Evolutionary conservation across 2,113 vertebrate genomes (phyloP).

Genomic region (Picathartes gymnocephalus): DNA sequence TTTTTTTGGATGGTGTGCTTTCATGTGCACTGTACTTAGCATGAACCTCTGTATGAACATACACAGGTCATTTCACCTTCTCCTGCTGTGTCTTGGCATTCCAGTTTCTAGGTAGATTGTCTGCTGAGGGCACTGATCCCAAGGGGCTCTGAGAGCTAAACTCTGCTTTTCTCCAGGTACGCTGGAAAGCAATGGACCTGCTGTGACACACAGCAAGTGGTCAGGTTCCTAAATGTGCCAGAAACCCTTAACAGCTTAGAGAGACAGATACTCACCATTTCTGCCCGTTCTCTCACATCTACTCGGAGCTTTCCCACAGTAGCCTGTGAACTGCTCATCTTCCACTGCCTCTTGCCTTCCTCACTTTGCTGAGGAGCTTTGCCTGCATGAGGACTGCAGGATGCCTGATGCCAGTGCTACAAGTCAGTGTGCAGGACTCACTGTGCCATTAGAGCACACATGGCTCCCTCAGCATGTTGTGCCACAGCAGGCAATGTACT

Average conservation of each 20-base stretch:
- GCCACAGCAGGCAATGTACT: constrained; percentile 4
- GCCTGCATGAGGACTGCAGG: neutral
- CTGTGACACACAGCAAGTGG: neutral
- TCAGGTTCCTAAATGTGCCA: neutral
- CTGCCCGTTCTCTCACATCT: neutral
- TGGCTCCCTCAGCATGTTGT: neutral
- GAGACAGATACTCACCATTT: neutral
- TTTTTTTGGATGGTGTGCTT: neutral
- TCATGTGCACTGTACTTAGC: neutral
- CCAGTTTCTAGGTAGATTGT: neutral
- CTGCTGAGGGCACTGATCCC: neutral
- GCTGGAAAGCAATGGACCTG: neutral
- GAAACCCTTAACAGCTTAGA: neutral
- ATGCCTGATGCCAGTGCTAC: neutral
- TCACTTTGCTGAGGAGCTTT: neutral
- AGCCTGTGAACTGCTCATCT: neutral
- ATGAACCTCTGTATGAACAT: neutral
- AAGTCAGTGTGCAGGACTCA: neutral
- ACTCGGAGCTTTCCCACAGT: neutral
- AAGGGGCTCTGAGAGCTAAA: neutral
- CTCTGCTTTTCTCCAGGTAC: neutral
- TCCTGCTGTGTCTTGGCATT: neutral
- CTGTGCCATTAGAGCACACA: neutral
- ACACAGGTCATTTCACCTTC: neutral
- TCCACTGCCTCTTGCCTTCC: neutral